Base-by-base conservation (phyloP, 2,888 invertebrate genomes). In the Mythimna loreyi region DNA sequence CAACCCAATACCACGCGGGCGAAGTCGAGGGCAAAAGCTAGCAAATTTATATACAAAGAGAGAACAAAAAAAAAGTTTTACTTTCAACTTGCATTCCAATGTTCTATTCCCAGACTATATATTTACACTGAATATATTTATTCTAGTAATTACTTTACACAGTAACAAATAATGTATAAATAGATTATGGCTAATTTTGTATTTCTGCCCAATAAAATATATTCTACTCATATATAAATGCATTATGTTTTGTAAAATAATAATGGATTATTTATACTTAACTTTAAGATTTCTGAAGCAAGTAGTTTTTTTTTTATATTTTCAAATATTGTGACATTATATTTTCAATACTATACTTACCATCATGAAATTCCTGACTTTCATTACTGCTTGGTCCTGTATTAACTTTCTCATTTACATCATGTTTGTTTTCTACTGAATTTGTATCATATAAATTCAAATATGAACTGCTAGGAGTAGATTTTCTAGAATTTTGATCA, bases 401-500 rank as follows among this genome's bases (percentile, higher is more conserved):
- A 75, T 90, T 89, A 70, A 80, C 65, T 77, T 88, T 90, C 63
- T 92, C 91, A 87, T 81, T 86, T 28, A 83, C 78, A 73, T 86
- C 78, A 73, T 86, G 83, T 74, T 84, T 91, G 66, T 86, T 90
- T 69, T 92, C 91, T 67, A 82, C 71, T 75, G 88, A 79, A 86
- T 86, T 90, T 57, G 90, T 79, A 75, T 95, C 95, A 91, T 93
- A 93, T 64, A 95, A 86, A 86, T 95, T 94, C 72, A 92, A 84
- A 73, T 92, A 94, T 21, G 96, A 95, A 85, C 90, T 90, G 81
- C 94, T 95, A 49, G 95, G 95, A 52, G 95, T 95, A 58, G 95
- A 95, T 80, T 90, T 90, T 85, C 93, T 89, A 71, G 95, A 96
- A 80, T 89, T 88, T 77, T 92, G 91, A 70, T 95, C 94, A 90